Base-by-base conservation (phyloP, 2,113 vertebrate species). In the Sminthopsis crassicaudata region DNA sequence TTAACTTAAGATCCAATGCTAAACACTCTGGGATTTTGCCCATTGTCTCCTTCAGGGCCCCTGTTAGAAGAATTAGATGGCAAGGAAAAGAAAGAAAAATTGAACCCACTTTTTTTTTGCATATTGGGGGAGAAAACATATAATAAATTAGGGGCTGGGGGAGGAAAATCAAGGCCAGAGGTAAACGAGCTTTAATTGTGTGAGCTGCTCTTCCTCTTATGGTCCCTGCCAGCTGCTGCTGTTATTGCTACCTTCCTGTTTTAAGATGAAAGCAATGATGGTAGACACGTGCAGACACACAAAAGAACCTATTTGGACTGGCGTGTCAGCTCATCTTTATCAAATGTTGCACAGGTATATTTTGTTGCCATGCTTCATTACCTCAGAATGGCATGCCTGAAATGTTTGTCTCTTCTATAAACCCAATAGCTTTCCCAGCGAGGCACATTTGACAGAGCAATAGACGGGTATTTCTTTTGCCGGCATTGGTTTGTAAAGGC, bases 301-400 rank as follows among this genome's bases (percentile, higher is more conserved):
- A 99, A 99, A 99, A 99, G 99, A 99, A 99, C 99, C 99, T 99
- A 99, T 99, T 99, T 99, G 99, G 99, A 99, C 99, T 99, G 99
- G 99, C 98, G 98, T 99, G 99, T 99, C 99, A 99, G 99, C 99
- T 99, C 99, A 99, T 99, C 99, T 99, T 99, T 99, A 99, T 99
- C 99, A 99, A 99, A 99, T 99, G 99, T 99, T 99, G 99, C 99
- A 99, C 99, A 99, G 99, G 99, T 99, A 99, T 99, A 99, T 99
- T 99, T 99, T 99, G 99, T 99, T 98, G 99, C 99, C 99, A 99
- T 99, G 99, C 99, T 99, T 99, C 99, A 99, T 99, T 99, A 99
- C 99, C 99, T 98, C 99, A 99, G 99, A 99, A 99, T 99, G 99
- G 99, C 99, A 99, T 98, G 98, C 99, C 99, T 99, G 99, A 99